phyloP scores from a whole-genome alignment of 2,888 invertebrate genomes.

The Latheticus oryzae region DNA sequence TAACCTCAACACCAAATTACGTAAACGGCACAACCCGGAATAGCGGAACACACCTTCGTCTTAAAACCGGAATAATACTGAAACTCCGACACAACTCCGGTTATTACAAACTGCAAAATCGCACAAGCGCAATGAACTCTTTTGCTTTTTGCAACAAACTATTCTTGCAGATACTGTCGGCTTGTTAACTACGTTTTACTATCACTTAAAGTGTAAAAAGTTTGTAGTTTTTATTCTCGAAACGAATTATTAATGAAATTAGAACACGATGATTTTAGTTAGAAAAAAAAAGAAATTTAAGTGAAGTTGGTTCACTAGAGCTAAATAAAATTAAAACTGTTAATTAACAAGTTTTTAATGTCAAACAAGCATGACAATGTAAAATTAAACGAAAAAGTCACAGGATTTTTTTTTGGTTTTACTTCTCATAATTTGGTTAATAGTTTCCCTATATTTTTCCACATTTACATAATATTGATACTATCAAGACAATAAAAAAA shows the following conservation, averaged over 20 bases:
- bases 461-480: no score
- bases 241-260: conserved; percentile 16
- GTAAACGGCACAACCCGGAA: conserved; percentile 24
- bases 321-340: no score
- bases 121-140: conserved; percentile 42
- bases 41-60: conserved; percentile 22
- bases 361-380: no score
- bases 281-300: conserved; percentile 2
- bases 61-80: conserved; percentile 32
- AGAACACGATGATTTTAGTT: neutral
- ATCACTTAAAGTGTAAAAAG: conserved; percentile 23
- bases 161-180: conserved; percentile 30
- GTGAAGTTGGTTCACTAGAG: no score
- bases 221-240: no score
- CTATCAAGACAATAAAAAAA: no score
- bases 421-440: no score
- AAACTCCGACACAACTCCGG: conserved; percentile 21
- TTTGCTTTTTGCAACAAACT: conserved; percentile 43
- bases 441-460: no score
- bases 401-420: no score
- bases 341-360: no score
- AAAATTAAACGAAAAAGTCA: no score
- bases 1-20: conserved; percentile 27
- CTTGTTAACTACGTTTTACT: conserved; percentile 28
- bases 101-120: conserved; percentile 35